Evolutionary conservation across 2,113 vertebrate genomes (phyloP).

Genomic region (Megaceryle torquata): DNA sequence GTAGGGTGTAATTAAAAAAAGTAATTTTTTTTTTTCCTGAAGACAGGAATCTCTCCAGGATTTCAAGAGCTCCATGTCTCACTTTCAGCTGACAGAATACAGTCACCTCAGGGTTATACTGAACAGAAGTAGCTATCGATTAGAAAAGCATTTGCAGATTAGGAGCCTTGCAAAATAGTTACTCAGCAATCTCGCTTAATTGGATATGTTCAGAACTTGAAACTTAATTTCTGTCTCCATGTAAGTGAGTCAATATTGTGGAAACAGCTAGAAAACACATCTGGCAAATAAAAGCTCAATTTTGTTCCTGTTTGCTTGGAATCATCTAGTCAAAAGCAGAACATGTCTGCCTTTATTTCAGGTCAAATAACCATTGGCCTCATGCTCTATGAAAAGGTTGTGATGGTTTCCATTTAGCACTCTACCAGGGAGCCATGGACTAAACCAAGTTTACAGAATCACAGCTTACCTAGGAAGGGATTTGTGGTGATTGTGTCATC

Average conservation of each 20-base stretch:
- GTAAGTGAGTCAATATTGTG: constrained; percentile 47
- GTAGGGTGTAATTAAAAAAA: background rate
- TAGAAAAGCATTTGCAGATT: constrained; percentile 56
- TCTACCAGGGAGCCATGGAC: background rate
- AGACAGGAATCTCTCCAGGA: background rate
- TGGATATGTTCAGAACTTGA: constrained; percentile 42
- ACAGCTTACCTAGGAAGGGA: background rate
- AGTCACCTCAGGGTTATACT: constrained; percentile 49
- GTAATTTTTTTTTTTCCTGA: background rate
- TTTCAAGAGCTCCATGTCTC: background rate
- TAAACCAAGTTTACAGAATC: background rate
- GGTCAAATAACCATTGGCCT: background rate
- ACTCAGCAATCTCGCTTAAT: constrained; percentile 51
- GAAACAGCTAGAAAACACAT: constrained; percentile 2
- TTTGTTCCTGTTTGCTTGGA: background rate
- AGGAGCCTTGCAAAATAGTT: constrained; percentile 49
- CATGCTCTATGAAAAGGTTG: background rate
- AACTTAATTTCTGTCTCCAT: constrained; percentile 37
- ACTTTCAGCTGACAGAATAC: background rate
- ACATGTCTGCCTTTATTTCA: background rate
- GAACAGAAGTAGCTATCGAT: constrained; percentile 36
- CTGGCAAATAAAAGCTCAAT: background rate
- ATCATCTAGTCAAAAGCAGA: background rate
- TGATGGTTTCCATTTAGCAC: background rate
- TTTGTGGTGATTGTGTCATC: background rate